These are phyloP conservation scores for Biston stratarius DNA, from an alignment of 2,888 invertebrate species.

Conservation along the genomic window DNA sequence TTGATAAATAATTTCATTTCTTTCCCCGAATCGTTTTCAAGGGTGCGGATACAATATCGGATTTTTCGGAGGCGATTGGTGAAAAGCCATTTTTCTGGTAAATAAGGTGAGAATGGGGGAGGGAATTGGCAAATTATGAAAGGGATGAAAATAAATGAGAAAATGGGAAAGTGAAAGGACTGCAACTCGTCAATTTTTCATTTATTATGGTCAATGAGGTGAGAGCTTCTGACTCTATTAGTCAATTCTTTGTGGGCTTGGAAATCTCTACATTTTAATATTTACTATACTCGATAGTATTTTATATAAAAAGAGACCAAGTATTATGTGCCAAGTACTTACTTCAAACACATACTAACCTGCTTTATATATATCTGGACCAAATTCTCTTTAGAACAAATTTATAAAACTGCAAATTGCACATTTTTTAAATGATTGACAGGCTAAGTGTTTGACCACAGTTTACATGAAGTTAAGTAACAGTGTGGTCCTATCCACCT, in stretches of 20 bases:
- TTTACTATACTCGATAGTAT: too few species aligned
- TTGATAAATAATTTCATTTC: conserved; percentile 80
- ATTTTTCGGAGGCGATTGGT: conserved; percentile 36
- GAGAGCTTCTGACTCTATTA: conserved; percentile 1
- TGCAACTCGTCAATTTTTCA: conserved; percentile 21
- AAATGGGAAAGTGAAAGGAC: conserved; percentile 20
- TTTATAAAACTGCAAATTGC: too few species aligned
- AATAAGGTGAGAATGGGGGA: conserved; percentile 39
- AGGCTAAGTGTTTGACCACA: too few species aligned
- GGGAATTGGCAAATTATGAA: conserved; percentile 38
- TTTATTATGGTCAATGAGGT: conserved; percentile 14
- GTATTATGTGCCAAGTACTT: too few species aligned
- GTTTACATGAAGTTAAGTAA: too few species aligned
- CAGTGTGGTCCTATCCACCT: too few species aligned
- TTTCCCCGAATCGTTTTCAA: conserved; percentile 56
- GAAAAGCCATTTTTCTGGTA: conserved; percentile 44
- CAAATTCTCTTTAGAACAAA: too few species aligned
- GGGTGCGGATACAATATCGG: conserved; percentile 41
- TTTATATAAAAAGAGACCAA: too few species aligned
- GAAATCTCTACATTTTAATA: too few species aligned
- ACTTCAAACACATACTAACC: too few species aligned
- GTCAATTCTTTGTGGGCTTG: neutral
- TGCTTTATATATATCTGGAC: too few species aligned
- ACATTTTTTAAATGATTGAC: too few species aligned
- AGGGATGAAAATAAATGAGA: conserved; percentile 39